Evolutionary conservation across 2,888 invertebrate species (phyloP), one percentile per base, ranked within the genome.

Genomic region (Therioaphis trifolii): DNA sequence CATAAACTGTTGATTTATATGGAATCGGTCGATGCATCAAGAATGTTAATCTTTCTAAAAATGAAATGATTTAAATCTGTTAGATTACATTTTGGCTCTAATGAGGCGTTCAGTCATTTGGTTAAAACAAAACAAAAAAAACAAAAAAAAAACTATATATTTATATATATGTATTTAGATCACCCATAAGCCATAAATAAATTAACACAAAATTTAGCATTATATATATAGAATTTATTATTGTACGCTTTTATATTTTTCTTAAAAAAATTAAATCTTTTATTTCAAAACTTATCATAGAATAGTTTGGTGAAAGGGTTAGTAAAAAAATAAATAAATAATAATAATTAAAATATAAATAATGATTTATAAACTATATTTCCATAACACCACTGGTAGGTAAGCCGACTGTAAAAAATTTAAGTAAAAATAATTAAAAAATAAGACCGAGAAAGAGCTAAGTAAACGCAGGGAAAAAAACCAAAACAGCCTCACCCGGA

Each of bases 261-360:
- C 29, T 18, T 46, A 63, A 74, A 74, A 14, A 69, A 58, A 79
- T 40, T 58, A 27, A 63, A 46, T 27, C 74, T 58, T 80, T 69
- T 69, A 69, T 71, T 82, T 82, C 74, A 74, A 74, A 82, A 74
- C 49, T 74, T 82, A 82, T 82, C 82, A 82, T 82, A 82, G 82
- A 82, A 74, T 82, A 82, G 82, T 66, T 82, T 82, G 82, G 82
- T 82, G 82, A 82, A 82, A 82, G 82, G 82, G 82, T 82, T 82
- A 82, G 82, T 82, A 82, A 69, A 82, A 69, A 55, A 77, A 76
- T 76, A 76, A 61, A 52, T 66, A 40, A 78, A 68, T 78, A 78
- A 82, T 82, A 72, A 63, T 72, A 72, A 72, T 82, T 74, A 58
- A 80, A 82, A 61, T 82, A 82, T 52, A 27, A 82, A 72, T 82